These are phyloP conservation scores for Drosophila neocordata DNA, from an alignment of 1,140 invertebrate species.

Conservation along the genomic window DNA sequence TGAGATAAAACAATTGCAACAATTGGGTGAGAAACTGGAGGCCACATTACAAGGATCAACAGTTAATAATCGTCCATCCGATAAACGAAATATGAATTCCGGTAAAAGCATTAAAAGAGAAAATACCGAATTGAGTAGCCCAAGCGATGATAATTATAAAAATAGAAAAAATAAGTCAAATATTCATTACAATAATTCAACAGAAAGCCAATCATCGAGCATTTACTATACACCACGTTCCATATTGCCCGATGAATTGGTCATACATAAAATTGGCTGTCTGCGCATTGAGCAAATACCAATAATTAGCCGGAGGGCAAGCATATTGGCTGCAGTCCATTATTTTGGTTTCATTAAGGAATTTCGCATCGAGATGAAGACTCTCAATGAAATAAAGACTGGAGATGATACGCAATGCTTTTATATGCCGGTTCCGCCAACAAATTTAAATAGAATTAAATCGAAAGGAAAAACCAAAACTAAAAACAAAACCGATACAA, in stretches of 20 bases:
- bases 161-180: neutral
- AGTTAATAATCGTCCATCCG: neutral
- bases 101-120: neutral
- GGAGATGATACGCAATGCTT: slow-evolving; percentile 55
- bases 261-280: slow-evolving; percentile 17
- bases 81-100: neutral
- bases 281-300: neutral
- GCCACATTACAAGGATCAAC: slow-evolving; percentile 25
- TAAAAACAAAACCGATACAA: neutral
- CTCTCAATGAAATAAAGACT: slow-evolving; percentile 60
- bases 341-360: slow-evolving; percentile 49
- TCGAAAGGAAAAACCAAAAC: neutral
- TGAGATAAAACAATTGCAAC: slow-evolving; percentile 59
- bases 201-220: neutral
- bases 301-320: neutral
- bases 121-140: neutral
- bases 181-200: neutral
- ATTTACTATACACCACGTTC: slow-evolving; percentile 52
- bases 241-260: slow-evolving; percentile 14
- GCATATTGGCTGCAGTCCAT: neutral
- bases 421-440: slow-evolving; percentile 44
- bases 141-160: neutral
- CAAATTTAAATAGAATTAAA: neutral
- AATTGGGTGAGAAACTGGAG: slow-evolving; percentile 67
- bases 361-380: slow-evolving; percentile 64